Evolutionary conservation across 2,888 invertebrate species (phyloP), one percentile per base, ranked within the genome.

Genomic region (Zygogramma bicolorata): DNA sequence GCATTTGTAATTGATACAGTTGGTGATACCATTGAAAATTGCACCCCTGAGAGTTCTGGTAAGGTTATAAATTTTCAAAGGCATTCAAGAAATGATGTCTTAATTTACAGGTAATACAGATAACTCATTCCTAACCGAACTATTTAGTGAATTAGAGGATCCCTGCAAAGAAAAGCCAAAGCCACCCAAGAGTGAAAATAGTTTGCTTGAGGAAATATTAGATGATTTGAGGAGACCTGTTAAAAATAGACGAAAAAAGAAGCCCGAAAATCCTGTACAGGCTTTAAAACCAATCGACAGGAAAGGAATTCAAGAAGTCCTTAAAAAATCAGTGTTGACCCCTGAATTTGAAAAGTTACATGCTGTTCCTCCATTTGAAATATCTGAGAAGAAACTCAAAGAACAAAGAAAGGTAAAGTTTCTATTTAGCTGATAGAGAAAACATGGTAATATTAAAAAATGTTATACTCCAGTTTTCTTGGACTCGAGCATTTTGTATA

Each of bases 291-390:
- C 18, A 7, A 22, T 18, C 2, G 62, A 46, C 15, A 86, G 61
- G 15, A 31, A 88, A 2, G 87, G 91, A 80, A 85, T 89, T 46
- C 90, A 90, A 3, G 88, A 92, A 75, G 86, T 92, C 72, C 88
- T 94, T 86, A 85, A 91, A 79, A 93, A 91, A 74, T 91, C 92
- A 53, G 85, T 89, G 10, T 84, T 94, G 70, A 89, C 89, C 61
- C 90, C 92, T 0, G 93, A 92, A 0, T 90, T 93, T 80, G 94
- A 94, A 80, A 89, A 91, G 79, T 86, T 91, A 61, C 89, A 91
- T 71, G 79, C 86, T 2, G 86, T 93, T 8, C 92, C 93, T 1
- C 85, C 88, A n/a, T 91, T 91, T 81, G 85, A 90, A 74, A 85
- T 90, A 42, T 91, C 90, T 69, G 88, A 90, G 27, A 91, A 88